These are phyloP conservation scores for Rhinophrynus dorsalis DNA, from an alignment of 2,797 vertebrate genomes.

Conservation along the genomic window DNA sequence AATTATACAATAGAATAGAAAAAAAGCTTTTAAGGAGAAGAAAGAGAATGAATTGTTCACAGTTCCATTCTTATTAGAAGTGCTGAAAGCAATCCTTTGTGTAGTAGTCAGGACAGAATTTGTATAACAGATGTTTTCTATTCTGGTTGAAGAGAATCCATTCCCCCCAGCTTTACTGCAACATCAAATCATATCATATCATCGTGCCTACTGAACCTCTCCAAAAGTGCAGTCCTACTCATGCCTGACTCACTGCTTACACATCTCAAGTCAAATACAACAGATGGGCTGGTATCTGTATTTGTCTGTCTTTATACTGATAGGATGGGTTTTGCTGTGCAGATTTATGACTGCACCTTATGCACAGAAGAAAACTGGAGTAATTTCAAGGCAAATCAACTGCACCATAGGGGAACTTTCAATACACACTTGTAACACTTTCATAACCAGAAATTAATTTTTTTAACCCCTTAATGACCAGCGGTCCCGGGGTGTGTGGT, in stretches of 20 bases:
- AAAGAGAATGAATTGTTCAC: background rate
- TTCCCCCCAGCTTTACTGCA: conserved; percentile 38
- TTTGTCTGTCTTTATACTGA: background rate
- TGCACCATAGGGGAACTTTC: too few species aligned
- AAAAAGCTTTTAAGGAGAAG: too few species aligned
- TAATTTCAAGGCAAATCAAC: too few species aligned
- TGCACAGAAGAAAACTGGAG: too few species aligned
- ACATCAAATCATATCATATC: background rate
- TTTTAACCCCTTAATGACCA: too few species aligned
- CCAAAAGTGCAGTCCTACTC: conserved; percentile 24
- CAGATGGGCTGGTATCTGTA: background rate
- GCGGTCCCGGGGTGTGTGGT: too few species aligned
- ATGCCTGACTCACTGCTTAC: conserved; percentile 50
- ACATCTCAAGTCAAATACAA: conserved; percentile 16
- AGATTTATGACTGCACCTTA: too few species aligned
- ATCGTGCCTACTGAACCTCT: conserved; percentile 31
- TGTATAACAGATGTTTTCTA: conserved; percentile 45
- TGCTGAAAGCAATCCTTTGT: conserved; percentile 1
- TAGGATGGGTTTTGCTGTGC: background rate
- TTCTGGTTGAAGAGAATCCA: conserved; percentile 34
- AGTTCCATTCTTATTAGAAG: conserved; percentile 9
- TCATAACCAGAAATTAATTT: too few species aligned
- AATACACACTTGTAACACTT: too few species aligned
- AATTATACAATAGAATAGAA: too few species aligned
- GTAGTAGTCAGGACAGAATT: conserved; percentile 42